Conservation (phyloP, 2,888 invertebrate genomes). For the Tribolium freemani region DNA sequence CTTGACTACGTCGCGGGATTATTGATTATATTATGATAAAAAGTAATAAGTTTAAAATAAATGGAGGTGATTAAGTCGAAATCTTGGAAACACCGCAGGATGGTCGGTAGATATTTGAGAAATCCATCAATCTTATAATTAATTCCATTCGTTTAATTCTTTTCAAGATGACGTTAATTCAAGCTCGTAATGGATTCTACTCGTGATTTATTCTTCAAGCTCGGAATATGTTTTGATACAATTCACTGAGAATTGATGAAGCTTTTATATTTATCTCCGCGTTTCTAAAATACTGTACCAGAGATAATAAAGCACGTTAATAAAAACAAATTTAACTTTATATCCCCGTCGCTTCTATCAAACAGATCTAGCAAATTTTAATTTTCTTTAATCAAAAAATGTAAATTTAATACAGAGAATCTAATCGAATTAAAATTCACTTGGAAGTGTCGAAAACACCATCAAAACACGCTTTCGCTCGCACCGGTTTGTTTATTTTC, state of each 20-base stretch:
- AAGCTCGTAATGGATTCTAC: slow-evolving; percentile 66
- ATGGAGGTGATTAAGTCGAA: slow-evolving; percentile 55
- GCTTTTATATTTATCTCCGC: slow-evolving; percentile 44
- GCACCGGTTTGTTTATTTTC: slow-evolving; percentile 41
- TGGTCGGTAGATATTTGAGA: slow-evolving; percentile 60
- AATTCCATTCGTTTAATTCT: slow-evolving; percentile 70
- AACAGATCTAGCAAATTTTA: slow-evolving; percentile 42
- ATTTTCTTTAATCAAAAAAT: slow-evolving; percentile 54
- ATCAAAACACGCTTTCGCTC: slow-evolving; percentile 32
- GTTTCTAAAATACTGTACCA: slow-evolving; percentile 34
- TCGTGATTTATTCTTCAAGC: slow-evolving; percentile 64
- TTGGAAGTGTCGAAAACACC: slow-evolving; percentile 47
- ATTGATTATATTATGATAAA: slow-evolving; percentile 41
- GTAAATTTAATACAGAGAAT: slow-evolving; percentile 48
- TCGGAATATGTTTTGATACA: slow-evolving; percentile 56
- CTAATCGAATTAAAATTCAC: slow-evolving; percentile 50
- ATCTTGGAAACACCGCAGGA: slow-evolving; percentile 57
- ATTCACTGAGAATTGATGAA: slow-evolving; percentile 55
- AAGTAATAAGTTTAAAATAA: slow-evolving; percentile 44
- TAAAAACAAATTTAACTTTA: slow-evolving; percentile 42
- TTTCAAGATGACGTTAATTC: slow-evolving; percentile 69
- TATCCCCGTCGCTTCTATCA: slow-evolving; percentile 24
- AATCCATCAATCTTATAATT: slow-evolving; percentile 70
- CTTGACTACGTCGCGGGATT: slow-evolving; percentile 25
- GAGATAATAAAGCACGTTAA: slow-evolving; percentile 42